Evolutionary conservation across 2,797 vertebrate genomes (phyloP), one percentile per base, ranked within the genome.

Genomic region (Neostethus bicornis): DNA sequence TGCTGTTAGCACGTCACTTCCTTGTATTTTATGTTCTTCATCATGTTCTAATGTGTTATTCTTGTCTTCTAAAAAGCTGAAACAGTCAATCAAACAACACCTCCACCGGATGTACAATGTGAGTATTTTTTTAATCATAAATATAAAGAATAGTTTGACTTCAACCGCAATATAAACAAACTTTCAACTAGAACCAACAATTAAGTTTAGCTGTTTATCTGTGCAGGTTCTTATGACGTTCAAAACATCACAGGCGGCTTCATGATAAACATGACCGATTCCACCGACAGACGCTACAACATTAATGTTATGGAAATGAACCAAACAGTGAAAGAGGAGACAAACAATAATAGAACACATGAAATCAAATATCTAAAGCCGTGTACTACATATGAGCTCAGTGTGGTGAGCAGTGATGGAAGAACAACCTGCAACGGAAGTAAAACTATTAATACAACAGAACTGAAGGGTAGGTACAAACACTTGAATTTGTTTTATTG

Each of bases 191-290:
- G n/a, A n/a, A n/a, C n/a, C 20, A 1, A 4, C 7, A 11, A 48
- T 31, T 24, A 20, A 7, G 50, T n/a, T 37, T 16, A 56, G 9
- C 51, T 55, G 2, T 16, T 47, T 48, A 55, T 20, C 25, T 62
- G 3, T 56, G 7, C 79, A 89, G 87, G 85, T 65, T 3, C 1
- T 9, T 83, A 64, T 68, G 49, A 0, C 0, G 47, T 83, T 10
- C 1, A 0, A 4, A 0, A 17, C 2, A n/a, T 38, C 16, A 0
- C 0, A 14, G 25, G 25, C 26, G 25, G 74, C 24, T 12, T 85
- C 23, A 0, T 0, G 48, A 19, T 87, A 12, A 0, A 1, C 5
- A 16, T 61, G 1, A 21, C 0, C 0, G 19, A 1, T 6, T 10
- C 2, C 4, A 2, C 5, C 1, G 0, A 0, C 28, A 20, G 2